Conservation (phyloP, 2,113 vertebrate species). For the Crotalus viridis region DNA sequence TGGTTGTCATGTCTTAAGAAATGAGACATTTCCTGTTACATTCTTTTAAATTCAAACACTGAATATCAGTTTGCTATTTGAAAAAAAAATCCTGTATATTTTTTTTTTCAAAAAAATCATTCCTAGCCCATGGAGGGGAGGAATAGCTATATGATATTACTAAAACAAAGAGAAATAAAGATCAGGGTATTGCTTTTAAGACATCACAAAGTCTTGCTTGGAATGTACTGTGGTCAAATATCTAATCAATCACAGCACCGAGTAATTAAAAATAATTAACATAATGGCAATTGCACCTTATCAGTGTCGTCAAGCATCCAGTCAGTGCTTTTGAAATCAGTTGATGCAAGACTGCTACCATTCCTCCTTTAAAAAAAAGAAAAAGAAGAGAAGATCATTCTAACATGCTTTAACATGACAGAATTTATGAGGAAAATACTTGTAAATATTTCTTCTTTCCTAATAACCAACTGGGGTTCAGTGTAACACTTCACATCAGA, state of each 20-base stretch:
- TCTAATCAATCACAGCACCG: not conserved
- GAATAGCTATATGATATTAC: not conserved
- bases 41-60: not conserved
- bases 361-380: not conserved
- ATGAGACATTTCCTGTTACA: not conserved
- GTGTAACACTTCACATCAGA: not conserved
- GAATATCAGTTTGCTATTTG: not conserved
- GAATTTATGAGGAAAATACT: not conserved
- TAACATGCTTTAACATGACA: fast-evolving
- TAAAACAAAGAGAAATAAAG: not conserved
- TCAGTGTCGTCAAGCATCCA: not conserved
- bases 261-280: not conserved
- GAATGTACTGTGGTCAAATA: not conserved
- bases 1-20: not conserved
- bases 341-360: fast-evolving
- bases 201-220: not conserved
- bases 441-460: not conserved
- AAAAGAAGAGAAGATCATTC: not conserved
- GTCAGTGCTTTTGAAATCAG: fast-evolving
- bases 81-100: not conserved
- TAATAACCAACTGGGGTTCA: not conserved
- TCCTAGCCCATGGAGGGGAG: not conserved
- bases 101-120: not conserved
- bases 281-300: not conserved
- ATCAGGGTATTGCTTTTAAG: not conserved